Evolutionary conservation across 2,113 vertebrate genomes (phyloP).

Genomic region (Lipotes vexillifer): DNA sequence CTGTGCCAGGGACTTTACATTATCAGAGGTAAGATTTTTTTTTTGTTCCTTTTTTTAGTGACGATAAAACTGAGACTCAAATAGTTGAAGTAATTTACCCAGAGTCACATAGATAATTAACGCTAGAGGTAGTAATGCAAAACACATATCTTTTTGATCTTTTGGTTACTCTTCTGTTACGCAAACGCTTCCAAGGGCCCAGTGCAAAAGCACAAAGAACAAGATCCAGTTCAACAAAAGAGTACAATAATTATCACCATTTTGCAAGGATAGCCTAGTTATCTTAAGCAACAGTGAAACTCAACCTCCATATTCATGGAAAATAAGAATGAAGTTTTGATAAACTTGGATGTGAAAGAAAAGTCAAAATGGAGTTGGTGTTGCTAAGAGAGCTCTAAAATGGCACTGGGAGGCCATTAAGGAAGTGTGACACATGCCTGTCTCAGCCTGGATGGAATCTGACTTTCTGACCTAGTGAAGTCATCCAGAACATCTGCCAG

Average conservation of each 20-base stretch:
- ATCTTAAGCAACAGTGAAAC: neutral
- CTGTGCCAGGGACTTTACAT: neutral
- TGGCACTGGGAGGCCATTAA: neutral
- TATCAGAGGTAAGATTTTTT: neutral
- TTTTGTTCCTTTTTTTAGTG: neutral
- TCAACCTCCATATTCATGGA: neutral
- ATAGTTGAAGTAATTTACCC: neutral
- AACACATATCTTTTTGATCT: neutral
- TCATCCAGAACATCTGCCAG: neutral
- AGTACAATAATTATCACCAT: neutral
- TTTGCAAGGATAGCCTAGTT: neutral
- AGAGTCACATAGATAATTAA: neutral
- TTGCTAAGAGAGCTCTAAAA: neutral
- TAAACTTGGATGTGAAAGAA: neutral
- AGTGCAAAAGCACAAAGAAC: neutral
- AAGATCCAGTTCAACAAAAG: neutral
- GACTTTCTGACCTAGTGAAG: neutral
- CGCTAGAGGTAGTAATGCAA: neutral
- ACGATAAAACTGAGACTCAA: neutral
- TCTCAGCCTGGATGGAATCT: neutral
- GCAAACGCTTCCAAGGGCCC: neutral
- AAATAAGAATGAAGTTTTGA: neutral
- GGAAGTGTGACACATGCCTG: neutral
- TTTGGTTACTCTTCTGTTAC: neutral
- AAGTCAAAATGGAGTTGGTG: neutral